These are phyloP conservation scores for Drosophila borealis DNA, from an alignment of 2,888 invertebrate genomes.

Conservation along the genomic window DNA sequence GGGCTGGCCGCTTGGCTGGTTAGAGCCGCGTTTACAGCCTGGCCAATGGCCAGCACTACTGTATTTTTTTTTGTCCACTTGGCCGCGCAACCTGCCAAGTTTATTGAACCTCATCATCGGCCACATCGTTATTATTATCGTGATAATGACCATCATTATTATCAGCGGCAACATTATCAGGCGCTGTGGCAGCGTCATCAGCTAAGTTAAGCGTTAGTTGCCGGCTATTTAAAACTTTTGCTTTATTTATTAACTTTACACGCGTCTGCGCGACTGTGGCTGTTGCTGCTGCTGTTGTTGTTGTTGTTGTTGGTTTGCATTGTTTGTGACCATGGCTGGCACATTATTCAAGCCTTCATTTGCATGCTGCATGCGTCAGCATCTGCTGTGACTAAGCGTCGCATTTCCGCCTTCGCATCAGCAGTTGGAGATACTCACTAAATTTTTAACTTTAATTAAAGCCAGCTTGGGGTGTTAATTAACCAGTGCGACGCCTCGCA, in stretches of 20 bases:
- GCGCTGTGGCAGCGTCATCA: conserved; percentile 46
- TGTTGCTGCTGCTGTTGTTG: conserved; percentile 4
- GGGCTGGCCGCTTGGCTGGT: conserved; percentile 75
- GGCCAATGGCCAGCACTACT: conserved; percentile 55
- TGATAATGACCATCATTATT: conserved; percentile 3
- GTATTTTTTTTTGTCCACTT: conserved; percentile 58
- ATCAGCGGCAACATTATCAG: conserved; percentile 27
- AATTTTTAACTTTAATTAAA: conserved; percentile 58
- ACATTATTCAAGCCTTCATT: conserved; percentile 54
- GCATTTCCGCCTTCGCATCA: conserved; percentile 66
- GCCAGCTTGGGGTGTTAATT: conserved; percentile 65
- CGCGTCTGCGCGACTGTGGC: conserved; percentile 16
- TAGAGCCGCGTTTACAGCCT: conserved; percentile 41
- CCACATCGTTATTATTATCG: conserved; percentile 10
- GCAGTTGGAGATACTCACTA: conserved; percentile 33
- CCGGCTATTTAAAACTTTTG: conserved; percentile 55
- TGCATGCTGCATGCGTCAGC: conserved; percentile 77
- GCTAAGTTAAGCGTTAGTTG: conserved; percentile 62
- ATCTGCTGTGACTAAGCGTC: conserved; percentile 63
- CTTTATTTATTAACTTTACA: conserved; percentile 65
- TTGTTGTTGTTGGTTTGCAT: conserved; percentile 20
- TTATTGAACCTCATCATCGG: conserved; percentile 61
- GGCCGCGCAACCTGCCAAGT: conserved; percentile 67
- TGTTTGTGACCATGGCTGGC: conserved; percentile 50
- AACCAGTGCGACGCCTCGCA: conserved; percentile 35